Conservation (phyloP, 2,797 vertebrate species). For the Tenualosa ilisha region DNA sequence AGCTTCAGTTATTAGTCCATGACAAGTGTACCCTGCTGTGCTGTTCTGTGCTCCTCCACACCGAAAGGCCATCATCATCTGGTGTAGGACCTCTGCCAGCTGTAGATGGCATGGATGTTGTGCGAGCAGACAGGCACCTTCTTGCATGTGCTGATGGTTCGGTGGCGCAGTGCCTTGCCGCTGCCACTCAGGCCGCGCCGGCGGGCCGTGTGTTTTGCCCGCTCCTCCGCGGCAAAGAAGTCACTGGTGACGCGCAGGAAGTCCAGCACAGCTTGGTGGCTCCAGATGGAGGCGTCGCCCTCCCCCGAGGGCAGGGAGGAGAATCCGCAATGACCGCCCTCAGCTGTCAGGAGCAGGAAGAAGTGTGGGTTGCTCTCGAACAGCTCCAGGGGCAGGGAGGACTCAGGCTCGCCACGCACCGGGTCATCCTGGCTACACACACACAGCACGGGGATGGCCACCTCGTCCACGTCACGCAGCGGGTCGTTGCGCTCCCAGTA, state of each 20-base stretch:
- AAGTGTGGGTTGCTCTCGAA: conserved; percentile 85
- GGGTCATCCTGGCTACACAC: conserved; percentile 80
- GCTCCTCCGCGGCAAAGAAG: conserved; percentile 80
- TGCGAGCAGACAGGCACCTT: conserved; percentile 76
- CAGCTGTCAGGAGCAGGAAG: conserved; percentile 77
- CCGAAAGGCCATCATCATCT: conserved; percentile 63
- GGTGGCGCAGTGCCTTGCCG: conserved; percentile 67
- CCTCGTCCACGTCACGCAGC: conserved; percentile 80
- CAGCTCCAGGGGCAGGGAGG: conserved; percentile 78
- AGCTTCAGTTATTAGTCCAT: too few species aligned
- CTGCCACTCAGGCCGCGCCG: conserved; percentile 69
- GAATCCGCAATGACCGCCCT: conserved; percentile 82
- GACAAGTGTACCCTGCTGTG: not conserved
- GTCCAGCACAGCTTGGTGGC: conserved; percentile 78
- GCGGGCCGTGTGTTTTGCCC: conserved; percentile 70
- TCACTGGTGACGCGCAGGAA: conserved; percentile 81
- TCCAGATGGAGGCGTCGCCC: conserved; percentile 64
- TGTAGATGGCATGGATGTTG: conserved; percentile 82
- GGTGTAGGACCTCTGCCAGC: conserved; percentile 84
- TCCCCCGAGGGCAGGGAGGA: conserved; percentile 60
- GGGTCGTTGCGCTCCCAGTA: conserved; percentile 85
- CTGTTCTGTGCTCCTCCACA: not conserved
- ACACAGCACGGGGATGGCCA: conserved; percentile 80
- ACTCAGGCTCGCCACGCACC: conserved; percentile 69
- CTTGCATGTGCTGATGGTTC: conserved; percentile 79